Base-by-base conservation (phyloP, 2,797 vertebrate species). In the Notolepis coatsorum region DNA sequence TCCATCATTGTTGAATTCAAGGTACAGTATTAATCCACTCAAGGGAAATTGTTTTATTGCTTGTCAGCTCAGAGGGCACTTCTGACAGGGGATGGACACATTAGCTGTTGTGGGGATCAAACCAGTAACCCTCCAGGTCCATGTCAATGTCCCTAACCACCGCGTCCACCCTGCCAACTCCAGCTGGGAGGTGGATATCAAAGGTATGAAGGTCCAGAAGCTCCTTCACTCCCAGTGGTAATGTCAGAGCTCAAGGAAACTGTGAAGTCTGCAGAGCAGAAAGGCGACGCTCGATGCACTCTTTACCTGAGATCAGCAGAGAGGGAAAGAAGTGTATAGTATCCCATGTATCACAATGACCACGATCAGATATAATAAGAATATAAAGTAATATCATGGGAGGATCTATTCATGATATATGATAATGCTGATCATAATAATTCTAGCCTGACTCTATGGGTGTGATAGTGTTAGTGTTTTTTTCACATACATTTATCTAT, bases 221-320 rank as follows among this genome's bases (percentile, higher is more conserved):
- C 57, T 3, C 10, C 20, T 77, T 62, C 54, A 35, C 68, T 48
- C 31, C 15, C 47, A 57, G 65, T 18, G 27, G 24, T 39, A n/a
- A n/a, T n/a, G n/a, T n/a, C n/a, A 43, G n/a, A 61, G 2, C 45
- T 75, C 3, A 94, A 56, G 84, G 86, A 58, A 76, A 90, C 79
- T 85, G 78, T 66, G 93, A 90, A 0, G 81, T 91, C 43, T 97
- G 91, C 73, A 98, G 90, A 28, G 95, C 92, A 0, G 93, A 96
- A 23, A 99, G 92, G 55, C 95, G 93, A 38, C 93, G 91, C 81
- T 98, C 97, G 1, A 99, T 96, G 76, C 95, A 96, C 85, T 94
- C 87, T 68, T 98, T 98, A 91, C 96, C 97, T 99, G 82, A 37
- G 5, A 56, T 61, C 12, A 54, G 54, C 0, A 66, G n/a, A 84